Evolutionary conservation across 2,888 invertebrate species (phyloP).

Genomic region (Conchocele bisecta): DNA sequence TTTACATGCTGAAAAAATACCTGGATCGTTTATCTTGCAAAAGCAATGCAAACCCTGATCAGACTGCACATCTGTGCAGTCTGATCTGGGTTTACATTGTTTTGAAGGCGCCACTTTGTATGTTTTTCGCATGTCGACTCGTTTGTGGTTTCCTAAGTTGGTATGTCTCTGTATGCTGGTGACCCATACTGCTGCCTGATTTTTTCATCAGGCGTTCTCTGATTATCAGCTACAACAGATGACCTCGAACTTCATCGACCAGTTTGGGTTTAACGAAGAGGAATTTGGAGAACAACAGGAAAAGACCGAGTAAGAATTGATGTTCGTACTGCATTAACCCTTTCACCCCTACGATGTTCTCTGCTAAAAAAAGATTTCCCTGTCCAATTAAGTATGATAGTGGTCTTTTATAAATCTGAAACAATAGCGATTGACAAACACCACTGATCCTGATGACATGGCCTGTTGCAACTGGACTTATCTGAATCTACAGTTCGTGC

Average conservation of each 20-base stretch:
- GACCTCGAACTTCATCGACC: slow-evolving; percentile 86
- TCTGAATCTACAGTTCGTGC: too few relatives aligned
- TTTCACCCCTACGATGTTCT: background rate
- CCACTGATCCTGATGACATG: too few relatives aligned
- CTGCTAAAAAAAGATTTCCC: background rate
- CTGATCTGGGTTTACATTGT: too few relatives aligned
- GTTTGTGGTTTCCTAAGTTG: slow-evolving; percentile 31
- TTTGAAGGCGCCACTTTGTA: too few relatives aligned
- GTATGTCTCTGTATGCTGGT: slow-evolving; percentile 59
- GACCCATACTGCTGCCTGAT: slow-evolving; percentile 64
- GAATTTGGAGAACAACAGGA: slow-evolving; percentile 86
- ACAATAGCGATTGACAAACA: too few relatives aligned
- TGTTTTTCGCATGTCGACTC: background rate
- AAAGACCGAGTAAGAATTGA: slow-evolving; percentile 81
- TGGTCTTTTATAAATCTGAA: too few relatives aligned
- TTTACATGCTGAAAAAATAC: too few relatives aligned
- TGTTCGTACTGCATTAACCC: background rate
- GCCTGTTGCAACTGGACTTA: too few relatives aligned
- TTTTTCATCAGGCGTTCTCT: slow-evolving; percentile 84
- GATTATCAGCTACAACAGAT: slow-evolving; percentile 87
- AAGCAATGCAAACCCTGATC: too few relatives aligned
- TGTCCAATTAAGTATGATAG: too few relatives aligned
- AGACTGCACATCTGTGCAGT: too few relatives aligned
- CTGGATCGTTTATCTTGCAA: too few relatives aligned
- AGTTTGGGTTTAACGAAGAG: slow-evolving; percentile 87